A percentile compares a stretch with the other conserved stretches of the same genome.
These are phyloP conservation scores for Antennarius striatus DNA, from an alignment of 2,113 vertebrate species.

Conservation along the genomic window DNA sequence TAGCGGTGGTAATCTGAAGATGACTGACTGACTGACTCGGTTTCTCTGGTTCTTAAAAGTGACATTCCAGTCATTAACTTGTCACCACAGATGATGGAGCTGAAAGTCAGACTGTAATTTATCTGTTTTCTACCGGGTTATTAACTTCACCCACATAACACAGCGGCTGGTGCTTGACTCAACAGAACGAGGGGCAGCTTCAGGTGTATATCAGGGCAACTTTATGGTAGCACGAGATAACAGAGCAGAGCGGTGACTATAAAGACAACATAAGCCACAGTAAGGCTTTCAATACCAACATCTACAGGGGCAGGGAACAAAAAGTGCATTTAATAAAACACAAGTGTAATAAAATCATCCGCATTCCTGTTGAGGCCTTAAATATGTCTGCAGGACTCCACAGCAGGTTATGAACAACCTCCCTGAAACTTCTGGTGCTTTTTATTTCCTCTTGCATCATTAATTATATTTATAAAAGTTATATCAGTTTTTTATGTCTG, in stretches of 20 bases:
- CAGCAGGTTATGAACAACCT: background rate
- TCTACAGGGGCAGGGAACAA: slow-evolving; percentile 12
- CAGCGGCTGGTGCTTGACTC: slow-evolving; percentile 26
- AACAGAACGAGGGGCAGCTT: slow-evolving; percentile 47
- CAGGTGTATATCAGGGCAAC: slow-evolving; percentile 42
- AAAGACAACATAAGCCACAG: slow-evolving; percentile 22
- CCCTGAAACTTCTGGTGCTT: too few species aligned
- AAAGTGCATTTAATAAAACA: slow-evolving; percentile 1
- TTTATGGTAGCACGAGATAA: slow-evolving; percentile 41
- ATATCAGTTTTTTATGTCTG: too few species aligned
- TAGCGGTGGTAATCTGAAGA: too few species aligned
- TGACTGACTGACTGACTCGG: too few species aligned
- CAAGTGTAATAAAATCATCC: slow-evolving; percentile 33
- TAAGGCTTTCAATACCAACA: slow-evolving; percentile 7
- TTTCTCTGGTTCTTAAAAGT: slow-evolving; percentile 14
- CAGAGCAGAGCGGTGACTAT: slow-evolving; percentile 32
- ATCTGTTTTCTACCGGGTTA: slow-evolving; percentile 46
- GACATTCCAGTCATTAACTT: slow-evolving; percentile 35
- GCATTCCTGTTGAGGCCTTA: slow-evolving; percentile 23
- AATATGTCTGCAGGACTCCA: background rate
- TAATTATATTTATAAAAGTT: too few species aligned
- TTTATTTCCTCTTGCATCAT: too few species aligned
- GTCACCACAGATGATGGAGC: slow-evolving; percentile 31
- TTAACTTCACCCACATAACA: slow-evolving; percentile 38
- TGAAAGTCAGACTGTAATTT: slow-evolving; percentile 40